Evolutionary conservation across 2,888 invertebrate species (phyloP).

Genomic region (Caradrina clavipalpis): DNA sequence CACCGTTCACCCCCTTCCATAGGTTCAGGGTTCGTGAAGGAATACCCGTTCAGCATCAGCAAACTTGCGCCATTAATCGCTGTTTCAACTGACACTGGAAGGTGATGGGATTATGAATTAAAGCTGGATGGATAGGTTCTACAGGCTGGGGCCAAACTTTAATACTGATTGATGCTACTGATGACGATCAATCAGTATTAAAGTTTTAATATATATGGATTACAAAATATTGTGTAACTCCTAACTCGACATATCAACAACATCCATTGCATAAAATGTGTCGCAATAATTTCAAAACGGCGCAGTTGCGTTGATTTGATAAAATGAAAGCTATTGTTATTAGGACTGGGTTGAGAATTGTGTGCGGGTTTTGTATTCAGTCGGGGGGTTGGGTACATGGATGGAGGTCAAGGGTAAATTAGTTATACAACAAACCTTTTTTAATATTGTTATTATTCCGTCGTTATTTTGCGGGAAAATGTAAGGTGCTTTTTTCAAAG

Average conservation of each 20-base stretch:
- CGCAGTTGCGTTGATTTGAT: background rate
- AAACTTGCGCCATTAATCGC: constrained; percentile 85
- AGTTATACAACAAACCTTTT: background rate
- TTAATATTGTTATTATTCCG: background rate
- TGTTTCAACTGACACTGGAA: constrained; percentile 87
- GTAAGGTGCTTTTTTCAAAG: background rate
- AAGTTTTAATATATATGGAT: background rate
- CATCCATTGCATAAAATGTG: background rate
- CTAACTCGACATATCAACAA: background rate
- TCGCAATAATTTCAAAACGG: background rate
- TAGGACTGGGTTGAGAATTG: background rate
- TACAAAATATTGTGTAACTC: too few species aligned
- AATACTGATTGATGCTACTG: too few species aligned
- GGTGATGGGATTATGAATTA: constrained; percentile 56
- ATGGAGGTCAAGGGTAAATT: background rate
- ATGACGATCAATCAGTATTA: background rate
- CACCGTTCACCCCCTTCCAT: constrained; percentile 85
- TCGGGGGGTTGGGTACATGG: background rate
- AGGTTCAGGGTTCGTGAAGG: constrained; percentile 85
- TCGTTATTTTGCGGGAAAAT: background rate
- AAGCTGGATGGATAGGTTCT: constrained; percentile 20
- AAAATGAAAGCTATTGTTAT: constrained; percentile 5
- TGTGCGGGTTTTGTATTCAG: background rate
- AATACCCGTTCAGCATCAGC: constrained; percentile 85
- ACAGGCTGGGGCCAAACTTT: too few species aligned